Conservation (phyloP, 2,113 vertebrate species). For the Pangasianodon gigas region DNA sequence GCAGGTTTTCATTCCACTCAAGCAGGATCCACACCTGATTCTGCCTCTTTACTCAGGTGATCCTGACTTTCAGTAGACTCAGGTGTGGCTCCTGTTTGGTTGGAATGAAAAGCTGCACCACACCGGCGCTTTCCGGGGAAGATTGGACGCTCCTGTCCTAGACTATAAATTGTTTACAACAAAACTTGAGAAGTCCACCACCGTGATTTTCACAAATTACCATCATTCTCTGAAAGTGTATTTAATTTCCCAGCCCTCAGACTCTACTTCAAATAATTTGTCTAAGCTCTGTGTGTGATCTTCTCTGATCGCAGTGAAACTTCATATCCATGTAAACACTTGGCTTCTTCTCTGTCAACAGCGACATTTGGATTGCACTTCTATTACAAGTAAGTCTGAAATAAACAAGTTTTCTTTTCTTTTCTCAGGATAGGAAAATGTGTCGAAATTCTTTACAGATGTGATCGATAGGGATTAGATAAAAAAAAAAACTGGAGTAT, state of each 20-base stretch:
- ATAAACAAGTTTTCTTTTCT: not conserved
- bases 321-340: not conserved
- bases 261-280: not conserved
- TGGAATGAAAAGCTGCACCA: too few relatives aligned
- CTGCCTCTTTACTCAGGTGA: too few relatives aligned
- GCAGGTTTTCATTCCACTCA: too few relatives aligned
- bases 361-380: not conserved
- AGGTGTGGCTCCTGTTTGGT: too few relatives aligned
- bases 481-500: not conserved
- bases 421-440: not conserved
- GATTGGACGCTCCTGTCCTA: too few relatives aligned
- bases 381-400: not conserved
- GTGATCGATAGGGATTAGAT: not conserved
- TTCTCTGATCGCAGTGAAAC: not conserved
- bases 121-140: too few relatives aligned
- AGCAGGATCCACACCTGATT: too few relatives aligned
- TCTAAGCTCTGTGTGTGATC: not conserved
- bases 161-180: not conserved
- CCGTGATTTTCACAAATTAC: not conserved
- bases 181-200: not conserved
- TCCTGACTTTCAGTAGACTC: too few relatives aligned
- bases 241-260: not conserved
- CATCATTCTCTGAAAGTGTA: not conserved
- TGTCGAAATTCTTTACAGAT: not conserved
- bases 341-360: not conserved